Evolutionary conservation across 2,113 vertebrate genomes (phyloP).

Genomic region (Herpailurus yagouaroundi): DNA sequence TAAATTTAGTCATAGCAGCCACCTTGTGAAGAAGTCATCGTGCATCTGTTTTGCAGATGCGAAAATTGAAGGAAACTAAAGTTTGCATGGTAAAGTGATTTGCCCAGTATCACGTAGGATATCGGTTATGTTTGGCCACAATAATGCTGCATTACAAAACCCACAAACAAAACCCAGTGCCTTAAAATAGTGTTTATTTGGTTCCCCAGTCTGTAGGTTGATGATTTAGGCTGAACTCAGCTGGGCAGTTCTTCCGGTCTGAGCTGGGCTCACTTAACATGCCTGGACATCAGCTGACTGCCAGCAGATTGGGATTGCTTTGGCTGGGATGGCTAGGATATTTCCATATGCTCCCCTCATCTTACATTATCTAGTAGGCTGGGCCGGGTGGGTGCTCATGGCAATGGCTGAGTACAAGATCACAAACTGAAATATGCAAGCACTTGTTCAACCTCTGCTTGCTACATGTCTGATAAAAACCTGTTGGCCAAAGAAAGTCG

Average conservation of each 20-base stretch:
- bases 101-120: neutral
- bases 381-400: neutral
- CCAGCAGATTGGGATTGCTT: neutral
- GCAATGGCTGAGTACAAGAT: neutral
- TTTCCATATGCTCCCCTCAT: neutral
- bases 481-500: neutral
- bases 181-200: neutral
- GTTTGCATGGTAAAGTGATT: neutral
- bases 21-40: conserved; percentile 9
- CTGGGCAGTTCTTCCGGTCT: neutral
- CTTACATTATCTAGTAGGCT: neutral
- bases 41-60: neutral
- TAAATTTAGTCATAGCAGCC: neutral
- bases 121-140: conserved; percentile 13
- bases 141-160: neutral
- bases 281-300: neutral
- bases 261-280: neutral
- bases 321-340: neutral
- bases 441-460: neutral
- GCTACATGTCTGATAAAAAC: neutral
- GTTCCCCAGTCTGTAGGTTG: neutral
- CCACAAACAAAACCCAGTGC: neutral
- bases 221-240: neutral
- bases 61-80: neutral
- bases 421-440: neutral